Conservation (phyloP, 2,113 vertebrate species). For the Proteles cristata region DNA sequence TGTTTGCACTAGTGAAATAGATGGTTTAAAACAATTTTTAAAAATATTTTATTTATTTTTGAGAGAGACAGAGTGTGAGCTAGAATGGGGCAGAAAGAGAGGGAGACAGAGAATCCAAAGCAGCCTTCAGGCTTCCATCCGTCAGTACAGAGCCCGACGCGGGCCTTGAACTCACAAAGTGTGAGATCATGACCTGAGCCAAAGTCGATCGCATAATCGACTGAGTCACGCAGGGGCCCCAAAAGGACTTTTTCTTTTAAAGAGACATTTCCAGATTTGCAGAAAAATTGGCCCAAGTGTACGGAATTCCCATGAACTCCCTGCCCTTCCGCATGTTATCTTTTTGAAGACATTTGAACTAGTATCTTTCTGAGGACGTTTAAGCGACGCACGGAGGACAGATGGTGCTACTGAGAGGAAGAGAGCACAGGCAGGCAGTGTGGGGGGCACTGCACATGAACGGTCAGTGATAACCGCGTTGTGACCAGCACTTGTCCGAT, state of each 20-base stretch:
- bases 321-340: background rate
- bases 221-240: too few species aligned
- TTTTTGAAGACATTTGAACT: background rate
- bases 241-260: background rate
- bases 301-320: background rate
- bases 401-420: fast-evolving
- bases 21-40: too few species aligned
- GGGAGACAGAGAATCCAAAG: too few species aligned
- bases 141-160: too few species aligned
- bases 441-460: fast-evolving
- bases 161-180: fast-evolving
- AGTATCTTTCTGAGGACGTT: background rate
- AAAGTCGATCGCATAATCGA: too few species aligned
- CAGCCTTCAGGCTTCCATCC: too few species aligned
- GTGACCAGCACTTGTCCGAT: fast-evolving
- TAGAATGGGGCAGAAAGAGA: too few species aligned
- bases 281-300: background rate
- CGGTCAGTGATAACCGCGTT: fast-evolving
- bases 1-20: too few species aligned
- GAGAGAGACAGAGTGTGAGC: too few species aligned
- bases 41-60: too few species aligned
- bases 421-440: background rate
- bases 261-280: background rate
- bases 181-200: too few species aligned
- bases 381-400: fast-evolving